Base-by-base conservation (phyloP, 2,888 invertebrate genomes). In the Drosophila flavopinicola region DNA sequence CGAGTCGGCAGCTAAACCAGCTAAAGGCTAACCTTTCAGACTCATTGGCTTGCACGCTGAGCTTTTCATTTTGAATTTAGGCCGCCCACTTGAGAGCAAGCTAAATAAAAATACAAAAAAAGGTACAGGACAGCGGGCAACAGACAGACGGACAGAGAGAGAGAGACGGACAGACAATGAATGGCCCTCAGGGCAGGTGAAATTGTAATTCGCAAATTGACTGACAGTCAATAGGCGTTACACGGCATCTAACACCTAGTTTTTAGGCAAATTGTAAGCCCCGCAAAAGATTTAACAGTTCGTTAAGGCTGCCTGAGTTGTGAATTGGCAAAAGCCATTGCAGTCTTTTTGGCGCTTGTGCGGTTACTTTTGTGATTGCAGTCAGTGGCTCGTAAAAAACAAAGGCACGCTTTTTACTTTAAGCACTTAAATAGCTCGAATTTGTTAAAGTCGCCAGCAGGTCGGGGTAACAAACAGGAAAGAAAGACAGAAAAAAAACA, bases 151-250 rank as follows among this genome's bases (percentile, higher is more conserved):
- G 37, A 42, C 47, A 29, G 25, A n/a, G n/a, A n/a, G n/a, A n/a
- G n/a, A n/a, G n/a, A n/a, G 33, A 48, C 17, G 13, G 13, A 37
- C 30, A 17, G 17, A 35, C 35, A 35, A 17, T 6, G 32, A 38
- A 27, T 56, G 69, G 57, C 78, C 75, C 76, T 72, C 51, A 25
- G 75, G 75, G 67, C 78, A 80, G 82, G 74, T 80, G 65, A 65
- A 73, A 65, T 64, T 65, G 82, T 82, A 85, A 85, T 78, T 78
- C 82, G 67, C 75, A 85, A 78, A 78, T 85, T 78, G 78, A 82
- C 85, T 67, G 78, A 65, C 71, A 82, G 57, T 78, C 71, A 78
- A 71, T 63, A 71, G 73, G 53, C 60, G 60, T 63, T 59, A 29
- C 69, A 47, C 60, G 54, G 51, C 66, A 51, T 47, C 42, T 61